phyloP scores from a whole-genome alignment of 2,797 vertebrate species.

The Hapalemur alaotrensis region DNA sequence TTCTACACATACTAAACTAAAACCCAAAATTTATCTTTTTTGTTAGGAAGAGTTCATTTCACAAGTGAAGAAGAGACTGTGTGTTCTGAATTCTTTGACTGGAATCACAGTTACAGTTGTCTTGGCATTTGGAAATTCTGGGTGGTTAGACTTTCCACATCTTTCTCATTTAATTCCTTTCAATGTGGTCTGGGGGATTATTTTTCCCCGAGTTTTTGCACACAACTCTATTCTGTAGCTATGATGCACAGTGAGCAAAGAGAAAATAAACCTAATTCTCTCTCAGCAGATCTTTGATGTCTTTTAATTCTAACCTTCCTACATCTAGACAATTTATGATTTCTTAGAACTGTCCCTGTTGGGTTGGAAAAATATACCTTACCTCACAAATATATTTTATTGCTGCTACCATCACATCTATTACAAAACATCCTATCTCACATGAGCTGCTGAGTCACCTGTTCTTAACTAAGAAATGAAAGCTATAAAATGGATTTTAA shows the following conservation, averaged over 20 bases:
- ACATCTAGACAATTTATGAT: slow-evolving; percentile 66
- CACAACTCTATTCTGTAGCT: slow-evolving; percentile 60
- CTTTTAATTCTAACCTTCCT: slow-evolving; percentile 77
- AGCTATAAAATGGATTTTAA: slow-evolving; percentile 69
- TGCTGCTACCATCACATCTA: slow-evolving; percentile 69
- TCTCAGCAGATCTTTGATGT: slow-evolving; percentile 66
- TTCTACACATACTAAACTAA: not conserved
- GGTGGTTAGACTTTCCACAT: not conserved
- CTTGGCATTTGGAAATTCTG: not conserved
- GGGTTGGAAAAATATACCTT: slow-evolving; percentile 69
- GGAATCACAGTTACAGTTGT: not conserved
- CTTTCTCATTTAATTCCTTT: not conserved
- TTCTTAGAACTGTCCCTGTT: slow-evolving; percentile 64
- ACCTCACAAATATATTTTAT: slow-evolving; percentile 69
- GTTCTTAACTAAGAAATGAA: slow-evolving; percentile 70
- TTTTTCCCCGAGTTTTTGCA: slow-evolving; percentile 1
- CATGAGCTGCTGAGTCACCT: slow-evolving; percentile 76
- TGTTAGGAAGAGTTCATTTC: not conserved
- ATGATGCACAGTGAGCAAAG: slow-evolving; percentile 2
- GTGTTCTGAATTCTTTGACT: not conserved
- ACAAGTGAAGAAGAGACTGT: not conserved
- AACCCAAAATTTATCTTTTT: not conserved
- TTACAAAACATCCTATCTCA: slow-evolving; percentile 61
- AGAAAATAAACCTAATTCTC: slow-evolving; percentile 71
- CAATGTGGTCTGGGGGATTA: not conserved